Evolutionary conservation across 1,140 invertebrate genomes (phyloP), one percentile per base, ranked within the genome.

Genomic region (Helicoverpa zea): DNA sequence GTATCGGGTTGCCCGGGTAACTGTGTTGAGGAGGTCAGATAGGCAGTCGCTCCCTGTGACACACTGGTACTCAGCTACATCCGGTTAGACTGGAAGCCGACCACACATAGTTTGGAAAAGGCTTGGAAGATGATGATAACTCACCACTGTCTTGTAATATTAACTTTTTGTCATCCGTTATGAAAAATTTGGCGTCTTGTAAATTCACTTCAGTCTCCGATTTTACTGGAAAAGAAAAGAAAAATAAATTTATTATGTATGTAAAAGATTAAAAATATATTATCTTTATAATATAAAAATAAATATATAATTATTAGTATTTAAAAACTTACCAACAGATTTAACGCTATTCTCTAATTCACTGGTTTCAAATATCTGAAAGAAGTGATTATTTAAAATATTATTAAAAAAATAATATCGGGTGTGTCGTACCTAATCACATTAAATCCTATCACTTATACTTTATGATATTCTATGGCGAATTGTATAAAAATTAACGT

Each of bases 131-230:
- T 68, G 23, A n/a, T n/a, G n/a, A n/a, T n/a, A n/a, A 51, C 76
- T 78, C 29, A 78, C 76, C 61, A n/a, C 66, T 52, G 14, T 70
- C 64, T 30, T 79, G 52, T 30, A 79, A 61, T 51, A 76, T 76
- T 10, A 76, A 3, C 18, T 75, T 75, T 56, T 75, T 75, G 14
- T 75, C 58, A 2, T 75, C 73, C 0, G 56, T 59, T 12, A 75
- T 75, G 49, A 63, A 61, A n/a, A 75, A 43, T 16, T 76, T 76
- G 10, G 59, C 35, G 11, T 52, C 58, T 30, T 51, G 47, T 52
- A 76, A 16, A 23, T 49, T 23, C 47, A 51, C 13, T 18, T 63
- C 74, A 18, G 49, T 16, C 16, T 63, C 58, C 3, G 74, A 18
- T 76, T 76, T 76, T 12, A 76, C 74, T 76, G 59, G 30, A 76